phyloP scores from a whole-genome alignment of 2,888 invertebrate genomes.

The Rhopalosiphum nymphaeae region DNA sequence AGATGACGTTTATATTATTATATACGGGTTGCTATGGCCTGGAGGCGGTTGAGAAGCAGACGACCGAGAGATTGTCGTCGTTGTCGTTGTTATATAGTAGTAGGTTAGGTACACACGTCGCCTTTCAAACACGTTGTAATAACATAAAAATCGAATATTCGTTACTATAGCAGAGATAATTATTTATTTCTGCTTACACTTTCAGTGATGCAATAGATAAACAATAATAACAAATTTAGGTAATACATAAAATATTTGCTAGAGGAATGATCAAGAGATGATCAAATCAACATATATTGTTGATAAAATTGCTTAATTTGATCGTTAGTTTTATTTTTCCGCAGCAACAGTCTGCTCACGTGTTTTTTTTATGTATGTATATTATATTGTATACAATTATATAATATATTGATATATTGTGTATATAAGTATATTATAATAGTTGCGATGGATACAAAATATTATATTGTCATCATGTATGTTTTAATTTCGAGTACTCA shows the following conservation, averaged over 20 bases:
- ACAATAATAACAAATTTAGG: background rate
- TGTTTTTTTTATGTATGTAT: background rate
- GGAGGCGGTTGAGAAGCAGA: conserved; percentile 6
- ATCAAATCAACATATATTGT: background rate
- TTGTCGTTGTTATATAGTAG: background rate
- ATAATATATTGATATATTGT: background rate
- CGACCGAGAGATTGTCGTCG: conserved; percentile 22
- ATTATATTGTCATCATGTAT: background rate
- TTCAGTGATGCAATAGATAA: background rate
- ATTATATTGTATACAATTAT: background rate
- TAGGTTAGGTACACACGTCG: background rate
- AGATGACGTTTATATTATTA: background rate
- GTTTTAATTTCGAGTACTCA: background rate
- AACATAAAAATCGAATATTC: background rate
- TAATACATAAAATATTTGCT: background rate
- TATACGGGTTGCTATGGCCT: background rate
- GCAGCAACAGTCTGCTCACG: background rate
- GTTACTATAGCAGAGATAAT: background rate
- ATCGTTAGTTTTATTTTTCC: background rate
- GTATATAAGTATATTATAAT: background rate
- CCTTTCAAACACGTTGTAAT: background rate
- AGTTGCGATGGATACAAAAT: background rate
- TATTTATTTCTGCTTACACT: background rate
- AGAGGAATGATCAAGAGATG: background rate
- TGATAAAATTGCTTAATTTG: background rate